Evolutionary conservation across 2,113 vertebrate genomes (phyloP).

Genomic region (Herpetotheres cachinnans): DNA sequence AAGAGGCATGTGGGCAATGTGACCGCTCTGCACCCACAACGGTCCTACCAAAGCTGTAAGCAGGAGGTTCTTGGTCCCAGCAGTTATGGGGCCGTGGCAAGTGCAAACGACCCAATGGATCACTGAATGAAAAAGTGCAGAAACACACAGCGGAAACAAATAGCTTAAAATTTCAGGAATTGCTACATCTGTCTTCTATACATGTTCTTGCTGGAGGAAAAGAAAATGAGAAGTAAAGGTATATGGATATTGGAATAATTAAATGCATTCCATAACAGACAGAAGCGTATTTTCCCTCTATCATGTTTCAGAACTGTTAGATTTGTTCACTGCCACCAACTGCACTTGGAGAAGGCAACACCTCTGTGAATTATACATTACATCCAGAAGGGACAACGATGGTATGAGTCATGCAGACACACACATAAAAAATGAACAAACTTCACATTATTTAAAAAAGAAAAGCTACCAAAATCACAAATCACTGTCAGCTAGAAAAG

Average conservation of each 20-base stretch:
- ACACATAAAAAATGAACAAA: background rate
- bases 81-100: background rate
- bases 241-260: background rate
- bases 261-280: background rate
- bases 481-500: background rate
- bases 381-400: background rate
- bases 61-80: background rate
- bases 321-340: background rate
- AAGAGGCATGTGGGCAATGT: accelerated
- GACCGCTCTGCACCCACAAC: background rate
- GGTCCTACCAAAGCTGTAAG: background rate
- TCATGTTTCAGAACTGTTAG: background rate
- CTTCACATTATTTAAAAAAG: background rate
- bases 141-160: background rate
- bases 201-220: background rate
- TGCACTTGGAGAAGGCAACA: background rate
- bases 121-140: background rate
- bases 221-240: background rate
- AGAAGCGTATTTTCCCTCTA: background rate
- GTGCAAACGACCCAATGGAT: background rate
- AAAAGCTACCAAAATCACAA: background rate
- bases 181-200: background rate
- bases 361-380: background rate
- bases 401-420: background rate
- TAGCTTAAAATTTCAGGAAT: background rate